Evolutionary conservation across 2,888 invertebrate genomes (phyloP).

Genomic region (Melikaiella ostensackeni): DNA sequence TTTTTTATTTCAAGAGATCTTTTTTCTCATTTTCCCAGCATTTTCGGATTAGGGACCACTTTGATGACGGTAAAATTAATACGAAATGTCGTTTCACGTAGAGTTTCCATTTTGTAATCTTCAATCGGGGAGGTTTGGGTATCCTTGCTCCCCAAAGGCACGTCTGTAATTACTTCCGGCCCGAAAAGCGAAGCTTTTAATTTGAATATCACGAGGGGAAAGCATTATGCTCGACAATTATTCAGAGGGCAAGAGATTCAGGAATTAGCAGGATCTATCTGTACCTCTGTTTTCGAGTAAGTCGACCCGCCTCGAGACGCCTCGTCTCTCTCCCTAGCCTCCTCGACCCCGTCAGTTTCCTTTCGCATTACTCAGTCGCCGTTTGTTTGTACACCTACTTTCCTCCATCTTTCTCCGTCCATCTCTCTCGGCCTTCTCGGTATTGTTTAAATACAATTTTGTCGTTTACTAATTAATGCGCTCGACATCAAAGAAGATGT

Average conservation of each 20-base stretch:
- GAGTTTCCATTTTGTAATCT: neutral
- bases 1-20: too few relatives aligned
- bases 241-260: slow-evolving; percentile 63
- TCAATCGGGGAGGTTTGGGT: neutral
- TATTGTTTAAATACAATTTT: slow-evolving; percentile 82
- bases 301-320: slow-evolving; percentile 57
- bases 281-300: slow-evolving; percentile 51
- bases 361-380: slow-evolving; percentile 53
- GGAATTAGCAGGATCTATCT: slow-evolving; percentile 72
- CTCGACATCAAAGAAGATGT: slow-evolving; percentile 80
- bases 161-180: slow-evolving; percentile 15
- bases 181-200: slow-evolving; percentile 63
- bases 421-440: slow-evolving; percentile 64
- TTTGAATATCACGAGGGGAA: slow-evolving; percentile 60
- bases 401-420: slow-evolving; percentile 53
- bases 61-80: too few relatives aligned
- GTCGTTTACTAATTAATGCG: slow-evolving; percentile 82
- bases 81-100: too few relatives aligned
- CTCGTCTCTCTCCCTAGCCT: slow-evolving; percentile 39
- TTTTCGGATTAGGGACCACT: too few relatives aligned
- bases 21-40: too few relatives aligned
- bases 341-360: slow-evolving; percentile 42
- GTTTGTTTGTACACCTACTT: slow-evolving; percentile 72
- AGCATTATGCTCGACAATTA: slow-evolving; percentile 69
- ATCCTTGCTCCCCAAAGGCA: neutral